A percentile compares a stretch with the other conserved stretches of the same genome.
These are phyloP conservation scores for Struthio camelus DNA, from an alignment of 2,113 vertebrate species.

Conservation along the genomic window DNA sequence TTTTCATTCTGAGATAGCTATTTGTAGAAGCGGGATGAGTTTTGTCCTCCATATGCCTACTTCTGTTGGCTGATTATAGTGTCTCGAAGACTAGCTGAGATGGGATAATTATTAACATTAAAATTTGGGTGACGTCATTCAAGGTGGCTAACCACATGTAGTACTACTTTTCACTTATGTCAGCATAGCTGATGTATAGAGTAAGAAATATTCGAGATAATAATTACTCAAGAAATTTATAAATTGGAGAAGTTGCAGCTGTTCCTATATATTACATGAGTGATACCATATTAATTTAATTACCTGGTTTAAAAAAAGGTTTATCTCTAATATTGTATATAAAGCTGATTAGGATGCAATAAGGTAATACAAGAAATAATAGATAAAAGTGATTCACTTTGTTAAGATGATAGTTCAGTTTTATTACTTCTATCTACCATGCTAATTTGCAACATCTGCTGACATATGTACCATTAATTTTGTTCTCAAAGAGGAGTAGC, in stretches of 20 bases:
- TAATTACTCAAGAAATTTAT: not conserved
- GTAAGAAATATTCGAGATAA: not conserved
- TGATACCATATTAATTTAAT: not conserved
- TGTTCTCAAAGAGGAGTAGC: slow-evolving; percentile 4
- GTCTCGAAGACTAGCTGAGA: not conserved
- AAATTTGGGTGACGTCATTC: not conserved
- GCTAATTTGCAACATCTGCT: not conserved
- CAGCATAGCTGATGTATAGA: not conserved
- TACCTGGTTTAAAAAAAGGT: not conserved
- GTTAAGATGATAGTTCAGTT: not conserved
- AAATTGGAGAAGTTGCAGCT: not conserved
- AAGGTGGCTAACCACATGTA: not conserved
- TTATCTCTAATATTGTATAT: not conserved
- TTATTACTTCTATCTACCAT: not conserved
- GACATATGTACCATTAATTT: slow-evolving; percentile 36
- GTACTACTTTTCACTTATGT: not conserved
- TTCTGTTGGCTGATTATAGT: not conserved
- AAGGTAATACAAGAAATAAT: not conserved
- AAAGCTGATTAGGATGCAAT: not conserved
- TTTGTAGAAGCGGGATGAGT: not conserved
- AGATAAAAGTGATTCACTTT: not conserved
- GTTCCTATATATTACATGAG: not conserved
- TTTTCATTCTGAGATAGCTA: not conserved
- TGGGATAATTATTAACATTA: not conserved
- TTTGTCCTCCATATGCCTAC: not conserved